Evolutionary conservation across 2,113 vertebrate genomes (phyloP), one percentile per base, ranked within the genome.

Genomic region (Manacus vitellinus): DNA sequence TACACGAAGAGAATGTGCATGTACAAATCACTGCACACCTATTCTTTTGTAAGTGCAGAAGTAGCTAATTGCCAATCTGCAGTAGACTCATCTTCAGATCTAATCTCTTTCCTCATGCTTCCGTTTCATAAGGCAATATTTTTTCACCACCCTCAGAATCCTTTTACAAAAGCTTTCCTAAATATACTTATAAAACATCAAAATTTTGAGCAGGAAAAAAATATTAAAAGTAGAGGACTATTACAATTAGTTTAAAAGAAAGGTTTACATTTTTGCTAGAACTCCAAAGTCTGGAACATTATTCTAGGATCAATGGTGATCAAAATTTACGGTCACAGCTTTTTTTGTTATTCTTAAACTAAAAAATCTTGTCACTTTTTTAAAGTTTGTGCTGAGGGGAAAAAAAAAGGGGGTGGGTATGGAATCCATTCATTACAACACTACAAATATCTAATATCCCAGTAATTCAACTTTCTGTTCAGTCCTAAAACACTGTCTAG

Each of bases 331-430:
- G 28, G 12, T 47, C n/a, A 27, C 13, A 56, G 13, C 6, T 31
- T 47, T 33, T 56, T 1, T 17, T 68, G 39, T 52, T 63, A 56
- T 41, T 51, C 28, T 58, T 63, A 58, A 83, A 78, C 44, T 56
- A 51, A 66, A 33, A 78, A 28, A n/a, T 43, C 17, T 46, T 70
- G 12, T 8, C 30, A 61, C 21, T 55, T 61, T 41, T 43, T 14
- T 41, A 24, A 63, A 37, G 12, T 47, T 61, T 77, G 30, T 62
- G 10, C 20, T 51, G 23, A 9, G 7, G 7, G 7, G 7, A 12
- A 24, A 35, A 16, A 14, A 11, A 3, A 0, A 7, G 35, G 9
- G 2, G 2, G 6, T 1, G 9, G 8, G 17, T 12, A 6, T 25
- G 27, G 8, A 5, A 54, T 68, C 12, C 17, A 58, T 70, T 37